Evolutionary conservation across 2,113 vertebrate genomes (phyloP), one percentile per base, ranked within the genome.

Genomic region (Dascyllus trimaculatus): DNA sequence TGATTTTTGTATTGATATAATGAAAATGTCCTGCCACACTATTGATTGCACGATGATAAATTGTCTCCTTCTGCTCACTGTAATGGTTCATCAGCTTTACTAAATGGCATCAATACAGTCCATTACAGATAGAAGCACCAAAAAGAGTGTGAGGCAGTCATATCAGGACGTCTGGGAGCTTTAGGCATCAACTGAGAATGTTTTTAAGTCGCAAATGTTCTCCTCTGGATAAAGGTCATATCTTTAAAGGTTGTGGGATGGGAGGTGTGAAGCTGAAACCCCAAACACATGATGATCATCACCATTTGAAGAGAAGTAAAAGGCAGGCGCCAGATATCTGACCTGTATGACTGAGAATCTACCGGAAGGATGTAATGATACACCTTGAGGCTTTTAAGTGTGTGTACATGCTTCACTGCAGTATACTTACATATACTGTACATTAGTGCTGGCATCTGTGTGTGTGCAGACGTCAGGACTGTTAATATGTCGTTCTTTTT

Each of bases 281-380:
- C 85, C 88, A 91, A 94, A 94, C 88, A 94, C 86, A 85, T 92
- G 91, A 91, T 94, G 91, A 86, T 70, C 46, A 75, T 95, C 90
- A 46, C n/a, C n/a, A 85, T 68, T 91, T 69, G 18, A 82, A 85
- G 82, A 80, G 68, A 88, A 81, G 86, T 51, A 60, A 49, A 32
- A 77, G 88, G 85, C 91, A 93, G 90, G 81, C 51, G 60, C 64
- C 72, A 78, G 54, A 14, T 49, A 66, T 70, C 46, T 72, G 68
- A 80, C 53, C 45, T 82, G 4, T 49, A 19, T 19, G 48, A 54
- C n/a, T 54, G 60, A 56, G 24, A 3, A 19, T 79, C 45, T 49
- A 38, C 22, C 6, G 21, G 54, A 75, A 71, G 26, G 17, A 49
- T 45, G 53, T 77, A 53, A 77, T 69, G 65, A 71, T 70, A 38